Base-by-base conservation (phyloP, 2,797 vertebrate genomes). In the Neoniphon sammara region DNA sequence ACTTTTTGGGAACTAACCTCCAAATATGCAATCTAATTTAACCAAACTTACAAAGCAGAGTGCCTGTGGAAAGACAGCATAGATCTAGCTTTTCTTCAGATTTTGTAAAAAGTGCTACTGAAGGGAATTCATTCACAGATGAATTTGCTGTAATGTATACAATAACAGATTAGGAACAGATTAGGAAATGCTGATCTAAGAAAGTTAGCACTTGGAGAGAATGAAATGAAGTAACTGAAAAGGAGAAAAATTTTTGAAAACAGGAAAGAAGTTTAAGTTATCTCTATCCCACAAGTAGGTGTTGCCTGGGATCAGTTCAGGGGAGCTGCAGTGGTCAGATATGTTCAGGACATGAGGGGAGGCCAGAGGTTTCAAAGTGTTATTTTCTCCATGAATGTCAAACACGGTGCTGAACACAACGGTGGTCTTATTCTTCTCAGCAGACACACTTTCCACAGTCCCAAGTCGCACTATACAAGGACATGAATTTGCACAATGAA, bases 371-470 rank as follows among this genome's bases (percentile, higher is more conserved):
- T 3, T 23, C 27, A 86, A 4, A 1, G 5, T 5, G 3, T 0
- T 21, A 0, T 7, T 1, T 15, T 2, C 36, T 57, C 59, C 72
- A 10, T 27, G 0, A 66, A 92, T 58, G 39, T 53, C 14, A 36
- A 82, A 4, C 55, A 84, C 78, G 2, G 5, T 68, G 12, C 5
- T 75, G 42, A 91, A 81, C 39, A 74, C 61, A 1, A 74, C 25
- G 23, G 52, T 47, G 8, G n/a, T 1, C 12, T 12, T 34, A 25
- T 47, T 27, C 12, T 47, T 27, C 6, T 60, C 14, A 23, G 0
- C 20, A 47, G 80, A 81, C 34, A 87, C 74, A 7, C 76, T 76
- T 31, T 87, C 62, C 66, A 92, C 53, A 2, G 14, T 87, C 64
- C 88, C 87, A 0, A 83, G 10, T 7, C 30, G n/a, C 23, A 85